Evolutionary conservation across 2,888 invertebrate species (phyloP).

Genomic region (Pardosa pseudoannulata): DNA sequence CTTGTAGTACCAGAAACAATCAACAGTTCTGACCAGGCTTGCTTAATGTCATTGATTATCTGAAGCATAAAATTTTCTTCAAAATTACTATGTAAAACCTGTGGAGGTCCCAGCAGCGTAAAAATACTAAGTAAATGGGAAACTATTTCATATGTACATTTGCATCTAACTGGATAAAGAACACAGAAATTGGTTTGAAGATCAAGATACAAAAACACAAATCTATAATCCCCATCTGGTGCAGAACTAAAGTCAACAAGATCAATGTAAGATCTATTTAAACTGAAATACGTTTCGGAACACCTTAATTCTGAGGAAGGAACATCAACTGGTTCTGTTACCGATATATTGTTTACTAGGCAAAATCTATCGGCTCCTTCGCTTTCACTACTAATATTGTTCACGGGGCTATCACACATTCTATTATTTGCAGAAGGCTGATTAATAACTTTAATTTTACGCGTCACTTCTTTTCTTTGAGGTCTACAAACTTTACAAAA

Average conservation of each 20-base stretch:
- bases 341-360: neutral
- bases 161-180: slow-evolving; percentile 47
- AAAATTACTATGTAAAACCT: slow-evolving; percentile 63
- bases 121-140: slow-evolving; percentile 50
- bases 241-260: slow-evolving; percentile 42
- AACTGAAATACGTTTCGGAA: slow-evolving; percentile 25
- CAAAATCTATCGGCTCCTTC: slow-evolving; percentile 3
- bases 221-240: slow-evolving; percentile 64
- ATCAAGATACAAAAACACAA: slow-evolving; percentile 55
- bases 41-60: slow-evolving; percentile 48
- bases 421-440: neutral
- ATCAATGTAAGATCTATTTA: slow-evolving; percentile 48
- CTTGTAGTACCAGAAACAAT: slow-evolving; percentile 47
- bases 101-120: slow-evolving; percentile 56
- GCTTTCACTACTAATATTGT: slow-evolving; percentile 21
- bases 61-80: slow-evolving; percentile 26
- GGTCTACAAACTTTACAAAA: slow-evolving; percentile 64
- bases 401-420: slow-evolving; percentile 21
- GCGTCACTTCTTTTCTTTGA: slow-evolving; percentile 3
- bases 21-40: slow-evolving; percentile 38
- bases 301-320: slow-evolving; percentile 3
- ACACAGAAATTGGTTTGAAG: slow-evolving; percentile 56
- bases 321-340: neutral
- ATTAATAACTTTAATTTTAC: slow-evolving; percentile 21
- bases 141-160: slow-evolving; percentile 56